Evolutionary conservation across 2,888 invertebrate species (phyloP).

Genomic region (Phengaris arion): DNA sequence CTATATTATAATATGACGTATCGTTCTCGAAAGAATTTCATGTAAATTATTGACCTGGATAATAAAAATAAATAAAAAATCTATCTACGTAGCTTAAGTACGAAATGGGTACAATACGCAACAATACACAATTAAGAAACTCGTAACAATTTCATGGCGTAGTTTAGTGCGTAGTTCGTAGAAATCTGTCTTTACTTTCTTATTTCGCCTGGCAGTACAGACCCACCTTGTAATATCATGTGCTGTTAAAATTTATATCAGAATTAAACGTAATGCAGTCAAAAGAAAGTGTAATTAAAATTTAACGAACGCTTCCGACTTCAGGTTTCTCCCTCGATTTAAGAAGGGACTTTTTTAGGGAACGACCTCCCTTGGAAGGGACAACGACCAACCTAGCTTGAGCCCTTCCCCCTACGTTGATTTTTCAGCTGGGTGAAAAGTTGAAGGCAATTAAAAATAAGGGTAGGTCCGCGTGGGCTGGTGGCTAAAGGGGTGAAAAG

Average conservation of each 20-base stretch:
- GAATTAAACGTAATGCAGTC: not conserved
- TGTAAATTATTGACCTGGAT: too few relatives aligned
- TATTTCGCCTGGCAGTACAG: too few relatives aligned
- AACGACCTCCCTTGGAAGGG: conserved; percentile 46
- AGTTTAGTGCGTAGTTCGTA: too few relatives aligned
- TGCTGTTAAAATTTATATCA: not conserved
- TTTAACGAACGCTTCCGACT: conserved; percentile 50
- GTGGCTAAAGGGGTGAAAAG: conserved; percentile 54
- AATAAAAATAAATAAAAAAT: too few relatives aligned
- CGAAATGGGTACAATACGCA: too few relatives aligned
- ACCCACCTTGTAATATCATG: not conserved
- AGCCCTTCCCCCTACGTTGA: conserved; percentile 39
- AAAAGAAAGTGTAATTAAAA: conserved; percentile 46
- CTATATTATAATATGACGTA: too few relatives aligned
- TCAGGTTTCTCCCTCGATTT: conserved; percentile 51
- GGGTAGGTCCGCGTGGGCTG: conserved; percentile 45
- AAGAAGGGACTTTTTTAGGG: conserved; percentile 64
- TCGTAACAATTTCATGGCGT: too few relatives aligned
- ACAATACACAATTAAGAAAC: too few relatives aligned
- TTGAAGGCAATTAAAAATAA: conserved; percentile 33
- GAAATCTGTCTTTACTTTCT: too few relatives aligned
- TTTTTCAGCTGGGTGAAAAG: conserved; percentile 35
- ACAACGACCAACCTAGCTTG: conserved; percentile 48
- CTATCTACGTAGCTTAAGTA: too few relatives aligned
- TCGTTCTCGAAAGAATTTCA: too few relatives aligned